phyloP scores from a whole-genome alignment of 2,797 vertebrate species.

The Gobio occitaniae region DNA sequence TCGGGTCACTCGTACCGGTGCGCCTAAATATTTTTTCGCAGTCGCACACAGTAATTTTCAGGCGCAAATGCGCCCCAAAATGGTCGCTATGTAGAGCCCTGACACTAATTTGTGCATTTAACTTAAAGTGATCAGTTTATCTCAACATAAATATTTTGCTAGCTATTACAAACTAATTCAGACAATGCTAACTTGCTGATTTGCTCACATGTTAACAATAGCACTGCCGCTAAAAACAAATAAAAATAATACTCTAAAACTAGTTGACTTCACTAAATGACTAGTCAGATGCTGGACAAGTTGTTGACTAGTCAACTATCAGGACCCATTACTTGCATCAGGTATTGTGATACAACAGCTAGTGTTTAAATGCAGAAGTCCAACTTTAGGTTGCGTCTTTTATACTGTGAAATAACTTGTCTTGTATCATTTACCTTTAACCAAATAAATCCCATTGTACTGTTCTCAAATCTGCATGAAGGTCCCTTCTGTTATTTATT shows the following conservation, averaged over 20 bases:
- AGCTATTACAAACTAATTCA: too few relatives aligned
- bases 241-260: not conserved
- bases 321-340: not conserved
- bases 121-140: too few relatives aligned
- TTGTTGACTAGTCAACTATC: not conserved
- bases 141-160: too few relatives aligned
- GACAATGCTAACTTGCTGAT: too few relatives aligned
- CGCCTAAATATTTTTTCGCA: too few relatives aligned
- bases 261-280: not conserved
- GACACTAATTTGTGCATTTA: too few relatives aligned
- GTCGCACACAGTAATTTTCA: too few relatives aligned
- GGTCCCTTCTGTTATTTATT: not conserved
- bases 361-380: not conserved
- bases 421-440: not conserved
- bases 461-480: not conserved
- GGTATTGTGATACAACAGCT: not conserved
- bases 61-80: too few relatives aligned
- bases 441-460: not conserved
- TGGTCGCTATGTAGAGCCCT: too few relatives aligned
- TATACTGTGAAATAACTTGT: not conserved
- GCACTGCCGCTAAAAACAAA: not conserved
- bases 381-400: not conserved
- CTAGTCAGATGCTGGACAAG: not conserved
- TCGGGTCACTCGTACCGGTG: too few relatives aligned
- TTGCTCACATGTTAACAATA: too few relatives aligned